Percentiles rank a stretch among this genome's conserved stretches.
phyloP scores from a whole-genome alignment of 2,888 invertebrate species.

The Tipula confusa region DNA sequence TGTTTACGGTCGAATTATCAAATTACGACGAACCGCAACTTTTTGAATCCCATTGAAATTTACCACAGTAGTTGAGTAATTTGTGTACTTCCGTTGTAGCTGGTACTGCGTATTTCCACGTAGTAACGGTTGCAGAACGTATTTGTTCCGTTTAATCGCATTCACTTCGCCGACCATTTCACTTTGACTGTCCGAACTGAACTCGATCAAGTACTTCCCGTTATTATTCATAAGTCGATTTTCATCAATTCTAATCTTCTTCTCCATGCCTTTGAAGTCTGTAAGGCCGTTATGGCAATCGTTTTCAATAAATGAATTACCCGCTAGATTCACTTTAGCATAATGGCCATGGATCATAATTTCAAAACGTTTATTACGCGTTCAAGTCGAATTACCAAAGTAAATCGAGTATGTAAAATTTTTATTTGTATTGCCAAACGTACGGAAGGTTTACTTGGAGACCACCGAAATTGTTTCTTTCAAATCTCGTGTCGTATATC shows the following conservation, averaged over 20 bases:
- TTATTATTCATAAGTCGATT: slow-evolving; percentile 77
- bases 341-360: slow-evolving; percentile 90
- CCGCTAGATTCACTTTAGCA: slow-evolving; percentile 79
- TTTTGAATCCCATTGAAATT: slow-evolving; percentile 93
- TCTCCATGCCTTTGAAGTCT: slow-evolving; percentile 91
- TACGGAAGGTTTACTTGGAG: slow-evolving; percentile 86
- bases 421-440: slow-evolving; percentile 92
- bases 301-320: slow-evolving; percentile 81
- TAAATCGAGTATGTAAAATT: slow-evolving; percentile 89
- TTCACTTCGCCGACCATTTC: slow-evolving; percentile 83
- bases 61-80: slow-evolving; percentile 75
- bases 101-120: slow-evolving; percentile 36
- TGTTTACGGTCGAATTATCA: slow-evolving; percentile 61
- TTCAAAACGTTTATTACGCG: slow-evolving; percentile 78
- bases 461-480: slow-evolving; percentile 80
- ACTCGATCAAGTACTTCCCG: slow-evolving; percentile 80
- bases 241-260: slow-evolving; percentile 76
- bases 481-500: slow-evolving; percentile 78
- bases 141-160: slow-evolving; percentile 70
- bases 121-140: slow-evolving; percentile 43
- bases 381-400: slow-evolving; percentile 82
- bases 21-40: slow-evolving; percentile 82
- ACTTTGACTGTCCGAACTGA: slow-evolving; percentile 85
- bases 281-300: slow-evolving; percentile 75
- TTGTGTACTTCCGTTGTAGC: slow-evolving; percentile 39